Evolutionary conservation across 2,113 vertebrate species (phyloP).

Genomic region (Halichoerus grypus): DNA sequence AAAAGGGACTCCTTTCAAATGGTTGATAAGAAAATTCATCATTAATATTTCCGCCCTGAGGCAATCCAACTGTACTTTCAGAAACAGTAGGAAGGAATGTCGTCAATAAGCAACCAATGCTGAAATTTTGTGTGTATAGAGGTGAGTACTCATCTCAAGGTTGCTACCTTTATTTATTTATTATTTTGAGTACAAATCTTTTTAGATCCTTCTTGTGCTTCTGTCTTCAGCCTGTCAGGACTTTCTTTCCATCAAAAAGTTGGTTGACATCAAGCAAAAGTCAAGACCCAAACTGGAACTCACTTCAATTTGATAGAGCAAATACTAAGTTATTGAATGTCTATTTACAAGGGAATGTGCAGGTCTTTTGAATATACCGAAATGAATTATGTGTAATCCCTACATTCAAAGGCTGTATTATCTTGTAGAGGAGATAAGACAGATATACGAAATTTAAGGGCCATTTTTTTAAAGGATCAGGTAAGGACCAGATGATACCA

Average conservation of each 20-base stretch:
- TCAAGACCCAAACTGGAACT: constrained; percentile 57
- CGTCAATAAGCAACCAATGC: neutral
- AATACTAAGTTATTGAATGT: constrained; percentile 67
- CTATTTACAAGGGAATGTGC: constrained; percentile 62
- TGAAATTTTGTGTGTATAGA: neutral
- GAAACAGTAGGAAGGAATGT: neutral
- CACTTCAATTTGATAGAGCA: constrained; percentile 66
- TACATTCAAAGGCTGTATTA: constrained; percentile 33
- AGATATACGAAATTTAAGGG: constrained; percentile 20
- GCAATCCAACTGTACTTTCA: neutral
- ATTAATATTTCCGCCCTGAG: neutral
- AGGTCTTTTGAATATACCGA: constrained; percentile 52
- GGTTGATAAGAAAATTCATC: neutral
- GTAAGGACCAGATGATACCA: neutral
- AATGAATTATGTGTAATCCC: constrained; percentile 63
- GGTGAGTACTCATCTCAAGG: neutral
- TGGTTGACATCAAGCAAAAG: constrained; percentile 57
- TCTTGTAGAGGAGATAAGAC: constrained; percentile 12
- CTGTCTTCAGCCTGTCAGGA: neutral
- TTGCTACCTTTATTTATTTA: neutral
- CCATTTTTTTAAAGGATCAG: neutral
- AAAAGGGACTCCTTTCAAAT: neutral
- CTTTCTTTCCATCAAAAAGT: constrained; percentile 38
- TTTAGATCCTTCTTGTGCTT: neutral
- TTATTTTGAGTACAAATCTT: neutral